phyloP scores from a whole-genome alignment of 2,797 vertebrate species.

The Rhincodon typus region DNA sequence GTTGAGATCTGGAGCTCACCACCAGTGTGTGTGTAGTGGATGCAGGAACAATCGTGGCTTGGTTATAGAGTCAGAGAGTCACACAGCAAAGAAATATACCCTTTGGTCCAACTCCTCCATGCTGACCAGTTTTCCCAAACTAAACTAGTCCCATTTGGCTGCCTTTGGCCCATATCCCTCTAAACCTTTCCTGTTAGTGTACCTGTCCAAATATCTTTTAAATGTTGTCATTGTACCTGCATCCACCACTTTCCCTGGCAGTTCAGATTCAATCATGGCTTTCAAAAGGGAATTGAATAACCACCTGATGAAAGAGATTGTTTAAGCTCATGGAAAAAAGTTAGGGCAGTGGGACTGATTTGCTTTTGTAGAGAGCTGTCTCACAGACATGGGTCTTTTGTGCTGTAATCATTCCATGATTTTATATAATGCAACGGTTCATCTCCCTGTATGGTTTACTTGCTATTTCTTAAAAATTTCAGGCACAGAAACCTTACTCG shows the following conservation, averaged over 20 bases:
- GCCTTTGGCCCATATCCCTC: no score
- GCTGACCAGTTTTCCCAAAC: no score
- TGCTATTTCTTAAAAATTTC: constrained; percentile 16
- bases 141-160: no score
- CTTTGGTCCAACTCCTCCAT: no score
- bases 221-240: no score
- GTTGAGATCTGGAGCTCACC: no score
- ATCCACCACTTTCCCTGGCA: no score
- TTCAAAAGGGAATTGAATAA: not conserved
- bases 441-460: not conserved
- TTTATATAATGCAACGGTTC: not conserved
- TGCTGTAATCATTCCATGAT: not conserved
- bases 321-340: not conserved
- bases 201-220: no score
- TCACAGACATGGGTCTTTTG: not conserved
- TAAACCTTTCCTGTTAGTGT: no score
- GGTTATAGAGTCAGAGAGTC: no score
- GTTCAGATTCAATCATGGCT: no score
- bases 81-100: no score
- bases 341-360: not conserved
- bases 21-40: not conserved
- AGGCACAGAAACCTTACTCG: constrained; percentile 70
- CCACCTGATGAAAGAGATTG: not conserved
- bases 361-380: not conserved
- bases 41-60: not conserved